A percentile compares a stretch with the other conserved stretches of the same genome.
Evolutionary conservation across 2,113 vertebrate genomes (phyloP).

Genomic region (Balaeniceps rex): DNA sequence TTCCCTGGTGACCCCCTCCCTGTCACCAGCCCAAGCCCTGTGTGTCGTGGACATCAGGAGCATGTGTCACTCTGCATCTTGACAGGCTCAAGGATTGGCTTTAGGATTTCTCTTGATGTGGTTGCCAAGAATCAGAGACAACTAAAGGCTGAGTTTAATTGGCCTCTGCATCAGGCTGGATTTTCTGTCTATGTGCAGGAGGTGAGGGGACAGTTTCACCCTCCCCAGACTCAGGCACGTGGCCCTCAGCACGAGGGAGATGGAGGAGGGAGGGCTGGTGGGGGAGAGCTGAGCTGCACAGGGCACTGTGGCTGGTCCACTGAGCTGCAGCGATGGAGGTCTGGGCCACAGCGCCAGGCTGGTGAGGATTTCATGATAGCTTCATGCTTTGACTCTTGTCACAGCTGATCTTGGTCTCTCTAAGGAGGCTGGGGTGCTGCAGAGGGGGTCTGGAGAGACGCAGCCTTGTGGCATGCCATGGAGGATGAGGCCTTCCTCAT

Average conservation of each 20-base stretch:
- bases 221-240: not conserved
- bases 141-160: not conserved
- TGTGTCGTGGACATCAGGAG: accelerated
- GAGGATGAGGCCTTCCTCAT: not conserved
- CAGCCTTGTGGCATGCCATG: not conserved
- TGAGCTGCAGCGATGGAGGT: not conserved
- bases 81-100: not conserved
- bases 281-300: not conserved
- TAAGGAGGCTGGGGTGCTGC: not conserved
- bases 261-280: not conserved
- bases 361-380: not conserved
- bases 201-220: not conserved
- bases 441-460: not conserved
- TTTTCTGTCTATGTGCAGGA: not conserved
- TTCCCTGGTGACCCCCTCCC: not conserved
- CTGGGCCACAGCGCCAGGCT: not conserved
- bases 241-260: accelerated
- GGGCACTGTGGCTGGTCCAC: not conserved
- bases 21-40: accelerated
- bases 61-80: accelerated
- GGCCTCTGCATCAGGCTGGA: not conserved
- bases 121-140: not conserved
- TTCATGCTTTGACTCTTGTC: not conserved
- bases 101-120: not conserved
- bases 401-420: not conserved